A percentile compares a stretch with the other conserved stretches of the same genome.
Evolutionary conservation across 2,888 invertebrate genomes (phyloP).

Genomic region (Drosophila multiciliata): DNA sequence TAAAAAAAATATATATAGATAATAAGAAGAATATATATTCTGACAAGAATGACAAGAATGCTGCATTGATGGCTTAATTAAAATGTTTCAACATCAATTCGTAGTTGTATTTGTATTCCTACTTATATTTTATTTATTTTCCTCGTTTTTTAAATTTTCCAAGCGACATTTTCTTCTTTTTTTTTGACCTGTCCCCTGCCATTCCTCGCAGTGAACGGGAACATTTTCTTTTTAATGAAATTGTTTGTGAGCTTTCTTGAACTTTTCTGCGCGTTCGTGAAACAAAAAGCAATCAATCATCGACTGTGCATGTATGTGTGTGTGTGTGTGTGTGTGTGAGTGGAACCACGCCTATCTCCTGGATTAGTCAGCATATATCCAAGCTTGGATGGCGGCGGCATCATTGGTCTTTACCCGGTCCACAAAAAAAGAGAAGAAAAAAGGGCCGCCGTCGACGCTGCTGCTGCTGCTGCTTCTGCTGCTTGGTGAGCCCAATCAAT

Average conservation of each 20-base stretch:
- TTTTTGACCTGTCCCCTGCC: neutral
- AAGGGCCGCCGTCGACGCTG: conserved; percentile 59
- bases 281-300: conserved; percentile 83
- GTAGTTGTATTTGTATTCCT: conserved; percentile 15
- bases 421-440: conserved; percentile 12
- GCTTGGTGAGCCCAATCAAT: conserved; percentile 71
- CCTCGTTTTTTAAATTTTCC: conserved; percentile 21
- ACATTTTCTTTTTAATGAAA: conserved; percentile 69
- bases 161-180: conserved; percentile 61
- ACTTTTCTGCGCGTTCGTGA: conserved; percentile 65
- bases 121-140: conserved; percentile 17
- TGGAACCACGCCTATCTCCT: conserved; percentile 84
- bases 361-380: conserved; percentile 83
- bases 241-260: conserved; percentile 71
- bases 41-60: conserved; percentile 28
- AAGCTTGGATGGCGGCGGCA: conserved; percentile 76
- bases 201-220: conserved; percentile 3
- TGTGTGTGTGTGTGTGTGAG: conserved; percentile 54
- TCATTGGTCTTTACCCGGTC: conserved; percentile 74
- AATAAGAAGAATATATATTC: neutral
- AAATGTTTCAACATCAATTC: conserved; percentile 59
- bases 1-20: conserved; percentile 40
- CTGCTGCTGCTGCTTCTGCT: conserved; percentile 39
- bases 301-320: conserved; percentile 44
- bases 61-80: conserved; percentile 80